A percentile compares a stretch with the other conserved stretches of the same genome.
phyloP scores from a whole-genome alignment of 2,113 vertebrate species.

The Caloenas nicobarica region DNA sequence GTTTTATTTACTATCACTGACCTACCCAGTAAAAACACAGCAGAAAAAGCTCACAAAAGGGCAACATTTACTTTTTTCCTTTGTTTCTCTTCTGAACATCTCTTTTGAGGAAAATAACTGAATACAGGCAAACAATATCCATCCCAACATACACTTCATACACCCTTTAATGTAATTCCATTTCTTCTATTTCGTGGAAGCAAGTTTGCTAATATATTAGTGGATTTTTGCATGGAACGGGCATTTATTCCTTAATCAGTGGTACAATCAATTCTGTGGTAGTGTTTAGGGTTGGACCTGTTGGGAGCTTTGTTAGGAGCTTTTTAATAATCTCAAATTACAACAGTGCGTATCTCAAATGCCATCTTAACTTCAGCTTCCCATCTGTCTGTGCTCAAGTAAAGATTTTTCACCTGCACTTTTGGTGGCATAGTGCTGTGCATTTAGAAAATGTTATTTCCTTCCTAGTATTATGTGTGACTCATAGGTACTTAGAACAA shows the following conservation, averaged over 20 bases:
- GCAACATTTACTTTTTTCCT: neutral
- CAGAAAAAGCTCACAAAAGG: neutral
- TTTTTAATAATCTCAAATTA: constrained; percentile 61
- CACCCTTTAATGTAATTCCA: neutral
- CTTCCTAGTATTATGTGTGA: constrained; percentile 7
- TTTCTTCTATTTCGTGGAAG: neutral
- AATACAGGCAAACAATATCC: neutral
- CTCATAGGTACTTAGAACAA: constrained; percentile 48
- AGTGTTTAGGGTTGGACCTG: neutral
- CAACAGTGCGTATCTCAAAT: neutral
- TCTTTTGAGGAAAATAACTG: neutral
- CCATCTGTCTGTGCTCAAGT: constrained; percentile 52
- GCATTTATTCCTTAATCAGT: neutral
- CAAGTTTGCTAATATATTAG: neutral
- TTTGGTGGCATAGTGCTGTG: neutral
- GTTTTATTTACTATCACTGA: neutral
- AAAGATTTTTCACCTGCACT: constrained; percentile 56
- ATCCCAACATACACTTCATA: neutral
- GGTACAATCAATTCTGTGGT: neutral
- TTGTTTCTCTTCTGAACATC: neutral
- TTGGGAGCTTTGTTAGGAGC: neutral
- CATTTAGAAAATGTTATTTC: constrained; percentile 55
- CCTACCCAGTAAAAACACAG: neutral
- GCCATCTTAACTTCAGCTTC: constrained; percentile 3
- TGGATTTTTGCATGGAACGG: neutral